Percentiles rank a stretch among this genome's conserved stretches.
phyloP scores from a whole-genome alignment of 2,888 invertebrate genomes.

The Archaeoteleia sp. region DNA sequence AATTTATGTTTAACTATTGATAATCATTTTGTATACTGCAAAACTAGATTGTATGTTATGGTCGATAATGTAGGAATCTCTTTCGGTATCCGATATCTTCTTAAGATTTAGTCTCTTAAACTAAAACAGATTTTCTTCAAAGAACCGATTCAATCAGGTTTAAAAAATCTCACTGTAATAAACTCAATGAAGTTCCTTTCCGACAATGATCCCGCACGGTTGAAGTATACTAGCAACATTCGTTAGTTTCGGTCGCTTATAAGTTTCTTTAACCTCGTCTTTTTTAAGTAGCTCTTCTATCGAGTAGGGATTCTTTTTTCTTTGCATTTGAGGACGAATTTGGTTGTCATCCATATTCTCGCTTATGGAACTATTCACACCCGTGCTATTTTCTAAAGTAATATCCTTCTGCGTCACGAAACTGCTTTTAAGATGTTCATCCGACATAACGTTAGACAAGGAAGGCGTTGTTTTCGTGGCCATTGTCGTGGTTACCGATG shows the following conservation, averaged over 20 bases:
- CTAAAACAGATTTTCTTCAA: too few species aligned
- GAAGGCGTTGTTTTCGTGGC: conserved; percentile 29
- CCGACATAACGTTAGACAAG: conserved; percentile 26
- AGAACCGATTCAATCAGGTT: too few species aligned
- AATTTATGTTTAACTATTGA: too few species aligned
- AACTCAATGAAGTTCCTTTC: conserved; percentile 70
- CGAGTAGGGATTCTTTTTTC: conserved; percentile 89
- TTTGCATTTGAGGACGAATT: conserved; percentile 62
- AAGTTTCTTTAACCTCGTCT: conserved; percentile 79
- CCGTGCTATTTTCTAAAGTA: conserved; percentile 14
- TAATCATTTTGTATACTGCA: too few species aligned
- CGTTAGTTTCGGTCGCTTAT: conserved; percentile 72
- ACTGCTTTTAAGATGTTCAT: conserved; percentile 30
- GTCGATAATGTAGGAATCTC: too few species aligned
- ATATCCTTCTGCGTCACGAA: conserved; percentile 26
- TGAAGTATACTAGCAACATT: conserved; percentile 76
- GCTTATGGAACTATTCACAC: conserved; percentile 30
- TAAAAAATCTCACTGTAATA: too few species aligned
- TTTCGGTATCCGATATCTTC: too few species aligned
- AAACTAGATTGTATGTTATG: too few species aligned
- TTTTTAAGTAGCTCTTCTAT: conserved; percentile 91
- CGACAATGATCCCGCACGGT: conserved; percentile 79
- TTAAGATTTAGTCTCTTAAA: too few species aligned
- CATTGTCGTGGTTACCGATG: conserved; percentile 4
- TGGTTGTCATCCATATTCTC: conserved; percentile 51